Evolutionary conservation across 53 echinoderm and acorn worm genomes (phyloP).

Genomic region (Zoroaster sp.): DNA sequence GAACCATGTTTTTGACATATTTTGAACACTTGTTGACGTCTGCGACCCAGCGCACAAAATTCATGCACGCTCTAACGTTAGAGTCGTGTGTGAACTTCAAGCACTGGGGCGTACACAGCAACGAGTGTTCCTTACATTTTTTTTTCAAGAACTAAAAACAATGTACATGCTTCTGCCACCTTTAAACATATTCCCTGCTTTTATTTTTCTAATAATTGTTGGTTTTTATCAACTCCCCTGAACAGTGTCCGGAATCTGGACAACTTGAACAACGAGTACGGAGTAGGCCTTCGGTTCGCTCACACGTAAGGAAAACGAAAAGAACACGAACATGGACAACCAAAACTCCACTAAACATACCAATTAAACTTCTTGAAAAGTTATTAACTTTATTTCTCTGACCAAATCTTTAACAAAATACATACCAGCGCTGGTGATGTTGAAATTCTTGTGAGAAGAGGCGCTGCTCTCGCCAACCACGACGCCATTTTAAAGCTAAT

Average conservation of each 20-base stretch:
- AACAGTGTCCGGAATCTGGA: conserved; percentile 17
- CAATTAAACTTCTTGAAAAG: not conserved
- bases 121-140: too few relatives aligned
- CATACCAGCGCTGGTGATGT: conserved; percentile 60
- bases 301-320: not conserved
- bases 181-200: too few relatives aligned
- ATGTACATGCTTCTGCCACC: too few relatives aligned
- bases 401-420: not conserved
- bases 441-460: conserved; percentile 44
- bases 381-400: not conserved
- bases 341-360: not conserved
- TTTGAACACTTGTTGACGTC: too few relatives aligned
- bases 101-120: too few relatives aligned
- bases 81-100: too few relatives aligned
- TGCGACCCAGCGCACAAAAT: too few relatives aligned
- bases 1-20: too few relatives aligned
- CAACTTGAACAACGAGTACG: not conserved
- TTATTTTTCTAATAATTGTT: too few relatives aligned
- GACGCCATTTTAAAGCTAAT: conserved; percentile 53
- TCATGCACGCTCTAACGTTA: too few relatives aligned
- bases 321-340: not conserved
- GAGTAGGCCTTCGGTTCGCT: not conserved
- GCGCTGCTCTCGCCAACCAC: conserved; percentile 43
- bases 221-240: not conserved
- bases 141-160: too few relatives aligned